Evolutionary conservation across 2,113 vertebrate species (phyloP).

Genomic region (Lasiurus borealis): DNA sequence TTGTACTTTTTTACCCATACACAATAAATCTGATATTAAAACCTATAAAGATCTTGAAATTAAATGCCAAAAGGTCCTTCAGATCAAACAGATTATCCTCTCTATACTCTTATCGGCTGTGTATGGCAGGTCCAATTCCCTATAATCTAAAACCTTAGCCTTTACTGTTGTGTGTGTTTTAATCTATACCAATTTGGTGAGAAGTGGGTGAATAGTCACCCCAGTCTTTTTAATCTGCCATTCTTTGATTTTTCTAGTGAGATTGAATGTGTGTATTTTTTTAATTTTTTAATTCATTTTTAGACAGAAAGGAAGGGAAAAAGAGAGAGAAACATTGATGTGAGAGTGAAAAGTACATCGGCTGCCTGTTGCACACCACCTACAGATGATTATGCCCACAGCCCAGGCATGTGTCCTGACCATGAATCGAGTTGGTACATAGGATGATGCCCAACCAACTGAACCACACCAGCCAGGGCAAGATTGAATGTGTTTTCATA

Average conservation of each 20-base stretch:
- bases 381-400: no score
- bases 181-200: background rate
- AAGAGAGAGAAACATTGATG: no score
- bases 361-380: no score
- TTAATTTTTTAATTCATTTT: no score
- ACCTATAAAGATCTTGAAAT: background rate
- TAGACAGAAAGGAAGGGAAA: no score
- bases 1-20: background rate
- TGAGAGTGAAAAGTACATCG: no score
- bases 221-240: background rate
- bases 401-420: no score
- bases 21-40: background rate
- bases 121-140: background rate
- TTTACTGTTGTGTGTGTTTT: background rate
- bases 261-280: no score
- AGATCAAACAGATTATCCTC: background rate
- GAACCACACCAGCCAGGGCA: no score
- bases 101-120: no score
- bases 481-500: background rate
- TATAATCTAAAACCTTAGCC: background rate
- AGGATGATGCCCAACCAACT: no score
- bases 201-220: background rate
- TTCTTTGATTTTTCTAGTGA: conserved; percentile 9
- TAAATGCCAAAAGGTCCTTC: background rate
- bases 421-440: no score